These are phyloP conservation scores for Nylanderia fulva DNA, from an alignment of 1,140 invertebrate genomes.

Conservation along the genomic window DNA sequence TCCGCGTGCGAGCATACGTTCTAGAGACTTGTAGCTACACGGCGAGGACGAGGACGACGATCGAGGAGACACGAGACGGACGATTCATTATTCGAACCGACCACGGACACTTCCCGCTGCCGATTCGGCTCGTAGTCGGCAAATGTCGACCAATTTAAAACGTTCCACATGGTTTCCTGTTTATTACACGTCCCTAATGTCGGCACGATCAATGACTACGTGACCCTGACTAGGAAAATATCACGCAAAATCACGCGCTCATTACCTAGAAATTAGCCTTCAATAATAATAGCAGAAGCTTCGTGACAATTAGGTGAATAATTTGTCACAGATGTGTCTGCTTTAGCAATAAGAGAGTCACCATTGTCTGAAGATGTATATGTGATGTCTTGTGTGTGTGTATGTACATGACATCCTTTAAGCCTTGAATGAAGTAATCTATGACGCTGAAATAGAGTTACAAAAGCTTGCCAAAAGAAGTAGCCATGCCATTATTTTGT, in stretches of 20 bases:
- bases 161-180: conserved; percentile 67
- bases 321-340: not conserved
- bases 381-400: not conserved
- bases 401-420: not conserved
- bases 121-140: conserved; percentile 45
- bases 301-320: conserved; percentile 6
- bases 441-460: not conserved
- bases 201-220: conserved; percentile 30
- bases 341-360: not conserved
- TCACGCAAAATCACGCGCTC: conserved; percentile 4
- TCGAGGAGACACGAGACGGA: conserved; percentile 8
- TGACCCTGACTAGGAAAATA: conserved; percentile 32
- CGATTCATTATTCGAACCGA: conserved; percentile 60
- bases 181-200: conserved; percentile 52
- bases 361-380: not conserved
- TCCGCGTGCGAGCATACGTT: conserved; percentile 17
- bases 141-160: conserved; percentile 70
- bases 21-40: conserved; percentile 33
- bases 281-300: no score
- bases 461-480: not conserved
- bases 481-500: not conserved
- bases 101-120: conserved; percentile 54
- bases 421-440: conserved; percentile 32
- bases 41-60: conserved; percentile 13
- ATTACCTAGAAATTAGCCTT: not conserved